These are phyloP conservation scores for Epinotia demarniana DNA, from an alignment of 2,888 invertebrate genomes.

Conservation along the genomic window DNA sequence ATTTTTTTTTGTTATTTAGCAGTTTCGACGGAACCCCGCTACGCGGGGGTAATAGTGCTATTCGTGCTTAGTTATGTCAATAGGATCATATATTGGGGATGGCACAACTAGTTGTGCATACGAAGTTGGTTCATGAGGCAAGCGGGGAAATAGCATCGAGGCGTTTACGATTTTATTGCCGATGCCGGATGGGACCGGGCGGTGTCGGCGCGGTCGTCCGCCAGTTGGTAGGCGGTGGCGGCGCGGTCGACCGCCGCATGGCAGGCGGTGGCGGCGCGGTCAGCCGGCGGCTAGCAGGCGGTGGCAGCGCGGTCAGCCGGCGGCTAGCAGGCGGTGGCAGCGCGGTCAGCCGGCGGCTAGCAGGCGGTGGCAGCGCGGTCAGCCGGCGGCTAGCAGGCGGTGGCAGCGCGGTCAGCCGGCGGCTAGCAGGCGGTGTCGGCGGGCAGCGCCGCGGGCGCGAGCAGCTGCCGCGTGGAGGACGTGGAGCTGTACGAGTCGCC, in stretches of 20 bases:
- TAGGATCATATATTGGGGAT: too few species aligned
- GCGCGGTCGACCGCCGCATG: not conserved
- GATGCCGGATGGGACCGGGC: too few species aligned
- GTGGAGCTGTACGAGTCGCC: slow-evolving; percentile 93
- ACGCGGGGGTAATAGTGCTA: too few species aligned
- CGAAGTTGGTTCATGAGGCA: too few species aligned
- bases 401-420: slow-evolving; percentile 43
- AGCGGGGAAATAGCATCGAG: too few species aligned
- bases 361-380: slow-evolving; percentile 1
- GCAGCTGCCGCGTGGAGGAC: slow-evolving; percentile 90
- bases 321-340: slow-evolving; percentile 18
- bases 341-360: not conserved
- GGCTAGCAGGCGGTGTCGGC: slow-evolving; percentile 63
- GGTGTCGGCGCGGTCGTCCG: not conserved
- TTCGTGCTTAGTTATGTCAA: too few species aligned
- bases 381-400: slow-evolving; percentile 15
- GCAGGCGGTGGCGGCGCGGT: not conserved
- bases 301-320: not conserved
- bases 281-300: slow-evolving; percentile 3
- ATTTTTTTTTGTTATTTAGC: too few species aligned
- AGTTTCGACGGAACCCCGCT: too few species aligned
- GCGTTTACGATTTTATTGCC: too few species aligned
- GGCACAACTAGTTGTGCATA: too few species aligned
- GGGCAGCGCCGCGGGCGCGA: slow-evolving; percentile 68
- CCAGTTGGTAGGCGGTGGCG: not conserved